phyloP scores from a whole-genome alignment of 2,797 vertebrate species.

The Sarcoramphus papa region DNA sequence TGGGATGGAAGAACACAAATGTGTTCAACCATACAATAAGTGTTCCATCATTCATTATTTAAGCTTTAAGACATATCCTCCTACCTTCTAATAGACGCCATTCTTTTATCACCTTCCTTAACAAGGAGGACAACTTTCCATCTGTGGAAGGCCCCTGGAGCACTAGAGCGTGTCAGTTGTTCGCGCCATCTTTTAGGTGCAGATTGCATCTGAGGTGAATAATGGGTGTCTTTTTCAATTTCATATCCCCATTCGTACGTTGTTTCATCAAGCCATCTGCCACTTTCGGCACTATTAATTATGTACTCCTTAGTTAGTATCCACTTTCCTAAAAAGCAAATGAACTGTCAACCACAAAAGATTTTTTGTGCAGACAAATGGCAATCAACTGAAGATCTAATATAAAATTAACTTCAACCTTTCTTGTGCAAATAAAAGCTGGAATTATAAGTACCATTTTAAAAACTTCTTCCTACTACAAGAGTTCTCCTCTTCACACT shows the following conservation, averaged over 20 bases:
- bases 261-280: constrained; percentile 89
- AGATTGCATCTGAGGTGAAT: constrained; percentile 79
- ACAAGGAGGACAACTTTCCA: constrained; percentile 89
- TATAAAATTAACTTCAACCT: constrained; percentile 55
- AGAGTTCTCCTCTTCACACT: background rate
- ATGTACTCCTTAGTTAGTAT: constrained; percentile 90
- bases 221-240: constrained; percentile 76
- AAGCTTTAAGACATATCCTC: constrained; percentile 11
- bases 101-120: constrained; percentile 70
- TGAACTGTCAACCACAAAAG: constrained; percentile 65
- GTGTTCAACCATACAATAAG: background rate
- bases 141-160: constrained; percentile 89
- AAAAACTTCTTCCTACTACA: constrained; percentile 18
- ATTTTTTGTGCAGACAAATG: constrained; percentile 61
- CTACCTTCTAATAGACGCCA: constrained; percentile 85
- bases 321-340: constrained; percentile 91
- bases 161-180: constrained; percentile 72
- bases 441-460: background rate
- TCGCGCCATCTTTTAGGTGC: constrained; percentile 82
- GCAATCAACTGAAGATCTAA: constrained; percentile 67
- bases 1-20: background rate
- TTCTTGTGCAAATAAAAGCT: constrained; percentile 41
- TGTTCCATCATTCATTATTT: background rate
- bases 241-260: constrained; percentile 86
- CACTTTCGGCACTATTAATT: constrained; percentile 86